Evolutionary conservation across 1,140 invertebrate species (phyloP).

Genomic region (Lepidostoma basale): DNA sequence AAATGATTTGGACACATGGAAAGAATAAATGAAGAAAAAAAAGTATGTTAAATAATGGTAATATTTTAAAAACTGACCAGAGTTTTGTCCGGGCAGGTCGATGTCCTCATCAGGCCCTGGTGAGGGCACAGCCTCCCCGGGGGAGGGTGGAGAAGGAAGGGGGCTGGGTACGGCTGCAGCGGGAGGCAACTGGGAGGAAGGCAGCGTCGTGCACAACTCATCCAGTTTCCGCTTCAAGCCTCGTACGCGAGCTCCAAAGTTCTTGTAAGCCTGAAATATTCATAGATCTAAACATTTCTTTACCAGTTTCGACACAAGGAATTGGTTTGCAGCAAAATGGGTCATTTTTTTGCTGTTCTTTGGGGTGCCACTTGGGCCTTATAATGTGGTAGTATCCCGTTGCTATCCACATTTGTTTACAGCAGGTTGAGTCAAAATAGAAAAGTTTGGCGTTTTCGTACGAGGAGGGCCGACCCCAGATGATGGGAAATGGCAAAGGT

Average conservation of each 20-base stretch:
- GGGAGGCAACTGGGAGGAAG: constrained; percentile 64
- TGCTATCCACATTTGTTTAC: too few species aligned
- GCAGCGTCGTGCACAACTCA: constrained; percentile 71
- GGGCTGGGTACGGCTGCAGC: constrained; percentile 70
- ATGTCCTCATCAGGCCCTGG: constrained; percentile 81
- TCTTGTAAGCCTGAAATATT: constrained; percentile 83
- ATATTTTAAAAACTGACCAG: background rate
- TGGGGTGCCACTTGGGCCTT: too few species aligned
- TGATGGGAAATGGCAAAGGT: too few species aligned
- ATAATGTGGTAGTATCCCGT: too few species aligned
- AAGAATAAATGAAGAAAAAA: background rate
- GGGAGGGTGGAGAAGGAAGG: constrained; percentile 69
- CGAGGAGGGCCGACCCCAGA: too few species aligned
- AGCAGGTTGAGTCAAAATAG: too few species aligned
- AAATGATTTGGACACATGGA: background rate
- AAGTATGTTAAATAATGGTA: too few species aligned
- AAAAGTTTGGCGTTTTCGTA: too few species aligned
- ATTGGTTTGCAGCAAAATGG: too few species aligned
- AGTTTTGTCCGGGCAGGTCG: constrained; percentile 63
- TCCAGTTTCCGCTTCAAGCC: constrained; percentile 83
- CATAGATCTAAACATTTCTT: too few species aligned
- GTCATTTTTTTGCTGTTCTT: too few species aligned
- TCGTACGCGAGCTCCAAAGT: constrained; percentile 86
- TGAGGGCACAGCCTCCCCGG: constrained; percentile 78
- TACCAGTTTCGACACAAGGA: constrained; percentile 5